These are phyloP conservation scores for Bagarius yarrelli DNA, from an alignment of 2,113 vertebrate species.

Conservation along the genomic window DNA sequence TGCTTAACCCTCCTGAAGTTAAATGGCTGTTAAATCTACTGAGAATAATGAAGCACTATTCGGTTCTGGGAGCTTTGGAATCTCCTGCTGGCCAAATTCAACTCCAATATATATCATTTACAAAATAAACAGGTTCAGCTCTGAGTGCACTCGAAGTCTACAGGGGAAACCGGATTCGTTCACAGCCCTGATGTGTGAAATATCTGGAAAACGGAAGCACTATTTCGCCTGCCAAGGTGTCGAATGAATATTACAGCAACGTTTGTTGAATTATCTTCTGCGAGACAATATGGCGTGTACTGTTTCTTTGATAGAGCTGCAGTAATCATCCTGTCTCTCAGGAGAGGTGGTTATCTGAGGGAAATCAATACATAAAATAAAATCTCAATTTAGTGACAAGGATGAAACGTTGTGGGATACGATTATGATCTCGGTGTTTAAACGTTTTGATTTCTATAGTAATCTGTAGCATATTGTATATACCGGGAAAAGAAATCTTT, in stretches of 20 bases:
- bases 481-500: background rate
- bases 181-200: conserved; percentile 56
- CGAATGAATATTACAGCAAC: conserved; percentile 24
- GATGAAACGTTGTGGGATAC: background rate
- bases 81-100: background rate
- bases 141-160: conserved; percentile 22
- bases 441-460: background rate
- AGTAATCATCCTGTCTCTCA: background rate
- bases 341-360: background rate
- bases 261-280: conserved; percentile 11
- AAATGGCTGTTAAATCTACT: background rate
- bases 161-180: conserved; percentile 30
- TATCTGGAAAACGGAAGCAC: conserved; percentile 46
- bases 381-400: conserved; percentile 3
- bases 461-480: background rate
- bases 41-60: background rate
- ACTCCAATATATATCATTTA: background rate
- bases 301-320: background rate
- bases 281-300: background rate
- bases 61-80: background rate
- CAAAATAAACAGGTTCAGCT: background rate
- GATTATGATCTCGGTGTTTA: background rate
- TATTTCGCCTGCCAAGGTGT: conserved; percentile 52
- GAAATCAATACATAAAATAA: background rate
- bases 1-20: background rate